These are phyloP conservation scores for Physeter macrocephalus DNA, from an alignment of 2,113 vertebrate genomes.

Conservation along the genomic window DNA sequence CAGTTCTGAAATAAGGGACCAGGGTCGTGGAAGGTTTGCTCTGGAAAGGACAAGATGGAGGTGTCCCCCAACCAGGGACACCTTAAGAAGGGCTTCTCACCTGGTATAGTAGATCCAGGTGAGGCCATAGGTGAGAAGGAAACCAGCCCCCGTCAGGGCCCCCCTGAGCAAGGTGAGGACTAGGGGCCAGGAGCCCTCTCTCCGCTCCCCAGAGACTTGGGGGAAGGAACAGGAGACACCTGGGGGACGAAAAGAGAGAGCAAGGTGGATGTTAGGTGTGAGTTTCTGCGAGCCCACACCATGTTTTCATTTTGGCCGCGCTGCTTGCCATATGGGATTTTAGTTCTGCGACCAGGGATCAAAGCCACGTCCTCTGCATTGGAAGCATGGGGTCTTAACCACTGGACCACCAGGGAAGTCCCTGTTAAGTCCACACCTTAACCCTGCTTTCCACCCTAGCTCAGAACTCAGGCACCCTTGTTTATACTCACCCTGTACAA, in stretches of 20 bases:
- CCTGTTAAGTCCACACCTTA: too few species aligned
- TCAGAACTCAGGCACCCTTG: accelerated
- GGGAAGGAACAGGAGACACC: background rate
- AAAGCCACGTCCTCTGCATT: too few species aligned
- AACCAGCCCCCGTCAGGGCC: background rate
- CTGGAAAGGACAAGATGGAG: background rate
- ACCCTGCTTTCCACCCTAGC: background rate
- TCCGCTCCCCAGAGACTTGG: background rate
- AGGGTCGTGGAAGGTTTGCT: background rate
- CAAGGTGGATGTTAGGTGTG: background rate
- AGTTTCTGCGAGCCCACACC: too few species aligned
- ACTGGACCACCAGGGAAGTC: too few species aligned
- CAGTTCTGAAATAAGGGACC: background rate
- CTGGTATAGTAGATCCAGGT: conserved; percentile 29
- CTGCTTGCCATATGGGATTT: too few species aligned
- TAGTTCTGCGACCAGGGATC: too few species aligned
- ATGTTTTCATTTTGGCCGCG: too few species aligned
- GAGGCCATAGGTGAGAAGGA: conserved; percentile 32
- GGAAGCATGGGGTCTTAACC: too few species aligned
- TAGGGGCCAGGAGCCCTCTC: background rate
- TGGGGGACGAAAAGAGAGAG: background rate
- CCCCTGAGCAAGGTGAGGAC: conserved; percentile 13
- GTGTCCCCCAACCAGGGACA: background rate
- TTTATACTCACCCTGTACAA: background rate
- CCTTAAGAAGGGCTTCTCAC: background rate